Evolutionary conservation across 2,888 invertebrate genomes (phyloP).

Genomic region (Microctonus aethiopoides): DNA sequence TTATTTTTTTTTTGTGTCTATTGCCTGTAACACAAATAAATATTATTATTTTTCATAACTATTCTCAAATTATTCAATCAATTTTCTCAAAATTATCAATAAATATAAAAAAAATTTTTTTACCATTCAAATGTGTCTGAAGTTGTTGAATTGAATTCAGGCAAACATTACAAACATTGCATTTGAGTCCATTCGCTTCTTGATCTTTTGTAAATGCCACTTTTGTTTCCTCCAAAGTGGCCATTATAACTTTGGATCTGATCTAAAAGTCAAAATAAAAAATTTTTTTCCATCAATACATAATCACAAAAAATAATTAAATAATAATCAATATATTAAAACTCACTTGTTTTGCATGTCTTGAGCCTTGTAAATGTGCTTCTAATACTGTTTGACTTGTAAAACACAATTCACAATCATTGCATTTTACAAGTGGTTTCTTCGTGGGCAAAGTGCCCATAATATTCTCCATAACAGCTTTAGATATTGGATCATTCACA

Average conservation of each 20-base stretch:
- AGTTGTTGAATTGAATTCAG: conserved; percentile 69
- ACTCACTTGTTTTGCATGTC: conserved; percentile 63
- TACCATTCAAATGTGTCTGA: conserved; percentile 66
- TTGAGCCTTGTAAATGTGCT: conserved; percentile 66
- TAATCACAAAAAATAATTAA: neutral
- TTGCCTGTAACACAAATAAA: conserved; percentile 53
- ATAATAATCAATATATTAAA: neutral
- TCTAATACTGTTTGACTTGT: conserved; percentile 68
- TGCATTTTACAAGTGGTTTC: conserved; percentile 65
- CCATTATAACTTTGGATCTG: conserved; percentile 63
- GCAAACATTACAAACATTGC: conserved; percentile 67
- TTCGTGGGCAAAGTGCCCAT: conserved; percentile 68
- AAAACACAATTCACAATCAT: conserved; percentile 67
- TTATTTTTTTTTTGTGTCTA: conserved; percentile 63
- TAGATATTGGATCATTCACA: conserved; percentile 66
- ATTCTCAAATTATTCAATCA: neutral
- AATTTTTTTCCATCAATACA: conserved; percentile 3
- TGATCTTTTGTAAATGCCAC: conserved; percentile 61
- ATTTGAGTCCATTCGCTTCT: conserved; percentile 64
- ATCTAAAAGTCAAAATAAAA: conserved; percentile 48
- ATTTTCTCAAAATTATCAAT: too few species aligned
- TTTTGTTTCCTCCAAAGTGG: conserved; percentile 62
- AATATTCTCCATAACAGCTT: conserved; percentile 68
- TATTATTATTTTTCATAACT: conserved; percentile 2
- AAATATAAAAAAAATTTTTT: conserved; percentile 10